Percentiles rank a stretch among this genome's conserved stretches.
Conservation (phyloP, 2,113 vertebrate species). For the Sinocyclocheilus rhinocerous region DNA sequence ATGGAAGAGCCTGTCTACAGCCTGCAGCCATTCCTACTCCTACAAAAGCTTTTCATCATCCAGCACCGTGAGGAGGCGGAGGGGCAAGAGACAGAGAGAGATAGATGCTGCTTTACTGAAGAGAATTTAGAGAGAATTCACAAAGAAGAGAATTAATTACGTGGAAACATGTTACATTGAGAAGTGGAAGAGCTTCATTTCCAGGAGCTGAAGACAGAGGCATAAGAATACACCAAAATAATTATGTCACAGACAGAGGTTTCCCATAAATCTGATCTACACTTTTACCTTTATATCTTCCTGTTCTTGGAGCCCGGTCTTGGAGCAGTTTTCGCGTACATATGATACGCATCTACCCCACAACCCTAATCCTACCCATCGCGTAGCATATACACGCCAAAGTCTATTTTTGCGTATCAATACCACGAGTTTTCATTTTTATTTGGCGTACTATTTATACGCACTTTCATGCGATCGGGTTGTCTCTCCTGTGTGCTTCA, state of each 20-base stretch:
- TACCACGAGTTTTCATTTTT: no score
- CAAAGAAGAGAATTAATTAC: constrained; percentile 14
- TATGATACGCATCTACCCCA: no score
- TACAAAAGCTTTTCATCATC: constrained; percentile 44
- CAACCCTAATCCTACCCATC: no score
- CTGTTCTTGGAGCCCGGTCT: no score
- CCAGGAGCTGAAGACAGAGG: neutral
- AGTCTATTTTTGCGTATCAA: no score
- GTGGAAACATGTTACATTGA: constrained; percentile 16
- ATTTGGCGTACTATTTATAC: no score
- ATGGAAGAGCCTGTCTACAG: constrained; percentile 24
- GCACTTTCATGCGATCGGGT: no score
- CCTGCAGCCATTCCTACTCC: constrained; percentile 41
- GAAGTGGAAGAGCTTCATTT: neutral
- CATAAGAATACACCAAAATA: neutral
- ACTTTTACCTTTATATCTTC: neutral
- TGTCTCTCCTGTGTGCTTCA: constrained; percentile 68
- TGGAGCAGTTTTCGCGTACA: no score
- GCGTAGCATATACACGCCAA: no score
- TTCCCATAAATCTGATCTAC: neutral
- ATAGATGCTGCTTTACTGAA: neutral
- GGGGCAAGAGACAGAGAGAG: neutral
- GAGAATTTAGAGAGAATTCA: constrained; percentile 21
- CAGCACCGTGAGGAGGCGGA: constrained; percentile 12
- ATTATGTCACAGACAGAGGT: neutral